phyloP scores from a whole-genome alignment of 2,113 vertebrate species.

The Colinus virginianus region DNA sequence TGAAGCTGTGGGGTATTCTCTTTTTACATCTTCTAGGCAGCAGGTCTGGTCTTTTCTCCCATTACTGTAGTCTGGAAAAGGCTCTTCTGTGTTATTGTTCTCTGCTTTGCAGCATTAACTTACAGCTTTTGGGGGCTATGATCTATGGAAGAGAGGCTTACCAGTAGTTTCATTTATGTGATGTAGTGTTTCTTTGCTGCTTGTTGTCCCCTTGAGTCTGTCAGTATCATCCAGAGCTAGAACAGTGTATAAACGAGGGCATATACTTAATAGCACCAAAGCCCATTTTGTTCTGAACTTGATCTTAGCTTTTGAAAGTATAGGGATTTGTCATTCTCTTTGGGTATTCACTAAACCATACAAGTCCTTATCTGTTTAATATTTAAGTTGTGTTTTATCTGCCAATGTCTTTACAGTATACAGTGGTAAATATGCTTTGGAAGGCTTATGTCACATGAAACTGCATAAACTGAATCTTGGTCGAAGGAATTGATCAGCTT shows the following conservation, averaged over 20 bases:
- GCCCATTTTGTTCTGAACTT: slow-evolving; percentile 25
- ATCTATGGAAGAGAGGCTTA: background rate
- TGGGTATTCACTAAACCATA: background rate
- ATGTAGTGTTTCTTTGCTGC: slow-evolving; percentile 36
- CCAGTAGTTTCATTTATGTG: background rate
- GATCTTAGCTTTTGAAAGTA: background rate
- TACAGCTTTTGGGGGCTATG: slow-evolving; percentile 14
- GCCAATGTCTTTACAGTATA: background rate
- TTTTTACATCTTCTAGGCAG: slow-evolving; percentile 47
- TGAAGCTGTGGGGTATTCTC: slow-evolving; percentile 52
- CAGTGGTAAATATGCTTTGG: slow-evolving; percentile 22
- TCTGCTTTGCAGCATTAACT: slow-evolving; percentile 58
- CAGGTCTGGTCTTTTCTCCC: slow-evolving; percentile 57
- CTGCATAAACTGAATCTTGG: slow-evolving; percentile 2
- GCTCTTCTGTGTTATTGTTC: slow-evolving; percentile 37
- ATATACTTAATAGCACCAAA: background rate
- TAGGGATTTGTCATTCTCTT: slow-evolving; percentile 25
- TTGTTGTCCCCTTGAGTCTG: background rate
- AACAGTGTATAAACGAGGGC: background rate
- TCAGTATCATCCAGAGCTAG: background rate
- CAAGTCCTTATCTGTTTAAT: background rate
- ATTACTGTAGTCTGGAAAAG: background rate
- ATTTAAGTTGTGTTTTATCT: slow-evolving; percentile 1
- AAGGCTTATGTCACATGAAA: background rate
- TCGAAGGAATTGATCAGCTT: background rate